Conservation (phyloP, 2,113 vertebrate genomes). For the Astur gentilis region DNA sequence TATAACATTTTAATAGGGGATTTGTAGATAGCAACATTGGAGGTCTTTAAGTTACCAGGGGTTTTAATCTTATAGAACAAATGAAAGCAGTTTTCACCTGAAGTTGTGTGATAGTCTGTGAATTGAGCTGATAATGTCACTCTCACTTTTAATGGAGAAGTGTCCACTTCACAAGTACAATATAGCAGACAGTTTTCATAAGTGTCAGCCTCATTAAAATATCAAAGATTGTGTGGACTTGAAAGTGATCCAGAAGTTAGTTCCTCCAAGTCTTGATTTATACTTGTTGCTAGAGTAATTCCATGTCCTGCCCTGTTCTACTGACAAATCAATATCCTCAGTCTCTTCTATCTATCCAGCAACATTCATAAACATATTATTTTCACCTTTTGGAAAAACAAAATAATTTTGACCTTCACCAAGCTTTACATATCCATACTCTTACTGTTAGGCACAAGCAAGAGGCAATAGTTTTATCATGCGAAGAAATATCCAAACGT, state of each 20-base stretch:
- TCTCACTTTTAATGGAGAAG: background rate
- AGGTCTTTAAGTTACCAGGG: background rate
- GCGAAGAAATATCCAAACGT: background rate
- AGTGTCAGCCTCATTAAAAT: background rate
- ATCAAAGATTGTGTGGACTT: background rate
- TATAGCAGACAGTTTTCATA: background rate
- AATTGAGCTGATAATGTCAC: background rate
- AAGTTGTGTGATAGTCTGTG: background rate
- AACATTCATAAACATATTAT: background rate
- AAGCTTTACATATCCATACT: background rate
- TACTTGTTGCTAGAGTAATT: background rate
- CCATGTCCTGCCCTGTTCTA: background rate
- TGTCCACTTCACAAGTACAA: background rate
- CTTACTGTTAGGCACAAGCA: background rate
- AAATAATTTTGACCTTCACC: background rate
- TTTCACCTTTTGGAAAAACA: background rate
- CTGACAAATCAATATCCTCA: background rate
- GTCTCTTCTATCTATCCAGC: background rate
- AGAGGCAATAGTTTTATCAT: background rate
- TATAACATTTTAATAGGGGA: background rate
- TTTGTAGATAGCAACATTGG: background rate
- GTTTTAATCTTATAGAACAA: background rate
- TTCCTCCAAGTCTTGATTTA: background rate
- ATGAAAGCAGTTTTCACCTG: background rate
- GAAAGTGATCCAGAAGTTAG: background rate